Conservation (phyloP, 2,797 vertebrate genomes). For the Craterocephalus amniculus region DNA sequence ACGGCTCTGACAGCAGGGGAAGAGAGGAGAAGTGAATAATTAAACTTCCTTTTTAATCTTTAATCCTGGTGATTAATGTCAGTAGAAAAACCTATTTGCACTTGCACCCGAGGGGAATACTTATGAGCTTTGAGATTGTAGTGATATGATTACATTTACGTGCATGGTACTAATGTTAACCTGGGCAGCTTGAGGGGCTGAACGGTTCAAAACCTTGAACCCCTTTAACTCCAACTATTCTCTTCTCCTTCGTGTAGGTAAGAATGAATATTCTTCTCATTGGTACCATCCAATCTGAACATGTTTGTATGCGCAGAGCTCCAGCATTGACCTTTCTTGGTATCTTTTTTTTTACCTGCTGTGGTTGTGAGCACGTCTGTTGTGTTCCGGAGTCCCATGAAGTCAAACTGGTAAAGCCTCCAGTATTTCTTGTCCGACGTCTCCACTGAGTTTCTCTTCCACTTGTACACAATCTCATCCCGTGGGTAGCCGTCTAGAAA, state of each 20-base stretch:
- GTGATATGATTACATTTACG: slow-evolving; percentile 54
- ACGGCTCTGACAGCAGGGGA: slow-evolving; percentile 6
- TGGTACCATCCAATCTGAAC: background rate
- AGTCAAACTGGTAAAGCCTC: slow-evolving; percentile 98
- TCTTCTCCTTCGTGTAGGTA: background rate
- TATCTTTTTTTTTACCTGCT: slow-evolving; percentile 81
- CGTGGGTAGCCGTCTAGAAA: slow-evolving; percentile 94
- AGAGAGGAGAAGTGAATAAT: slow-evolving; percentile 67
- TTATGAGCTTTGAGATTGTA: slow-evolving; percentile 49
- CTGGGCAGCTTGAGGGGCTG: background rate
- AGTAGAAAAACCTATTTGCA: slow-evolving; percentile 65
- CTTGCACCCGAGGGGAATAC: slow-evolving; percentile 64
- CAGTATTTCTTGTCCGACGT: slow-evolving; percentile 96
- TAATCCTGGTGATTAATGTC: slow-evolving; percentile 77
- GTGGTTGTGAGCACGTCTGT: slow-evolving; percentile 90
- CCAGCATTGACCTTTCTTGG: background rate
- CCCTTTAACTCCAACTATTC: background rate
- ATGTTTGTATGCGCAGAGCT: background rate
- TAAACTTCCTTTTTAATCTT: slow-evolving; percentile 75
- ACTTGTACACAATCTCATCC: slow-evolving; percentile 96
- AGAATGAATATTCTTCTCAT: background rate
- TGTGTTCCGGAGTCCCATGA: slow-evolving; percentile 95
- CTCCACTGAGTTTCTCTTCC: slow-evolving; percentile 94
- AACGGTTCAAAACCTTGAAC: background rate
- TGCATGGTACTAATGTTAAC: slow-evolving; percentile 43